Conservation (phyloP, 2,797 vertebrate genomes). For the Monodelphis domestica region DNA sequence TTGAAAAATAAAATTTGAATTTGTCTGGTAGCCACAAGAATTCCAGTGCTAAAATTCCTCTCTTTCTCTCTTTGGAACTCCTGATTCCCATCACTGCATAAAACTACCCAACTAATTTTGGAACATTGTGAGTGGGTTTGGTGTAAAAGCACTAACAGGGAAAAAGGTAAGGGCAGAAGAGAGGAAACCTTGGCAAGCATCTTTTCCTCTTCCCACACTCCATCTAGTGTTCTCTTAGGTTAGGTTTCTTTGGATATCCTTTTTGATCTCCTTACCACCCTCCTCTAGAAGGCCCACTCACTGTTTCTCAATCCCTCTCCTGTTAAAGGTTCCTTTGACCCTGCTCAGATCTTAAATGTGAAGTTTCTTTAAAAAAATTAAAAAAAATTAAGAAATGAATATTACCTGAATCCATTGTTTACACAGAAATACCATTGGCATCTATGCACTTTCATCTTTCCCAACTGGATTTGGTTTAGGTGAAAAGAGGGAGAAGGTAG, state of each 20-base stretch:
- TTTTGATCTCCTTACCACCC: not conserved
- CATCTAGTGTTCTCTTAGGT: not conserved
- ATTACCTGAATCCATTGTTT: not conserved
- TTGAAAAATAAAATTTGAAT: not conserved
- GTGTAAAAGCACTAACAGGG: no score
- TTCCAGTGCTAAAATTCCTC: not conserved
- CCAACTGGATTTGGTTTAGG: not conserved
- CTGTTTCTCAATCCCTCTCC: not conserved
- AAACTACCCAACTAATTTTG: not conserved
- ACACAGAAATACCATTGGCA: not conserved
- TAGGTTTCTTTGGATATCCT: not conserved
- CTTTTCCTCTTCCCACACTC: fast-evolving
- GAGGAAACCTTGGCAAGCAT: not conserved
- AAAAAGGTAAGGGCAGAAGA: not conserved
- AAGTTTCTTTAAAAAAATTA: not conserved
- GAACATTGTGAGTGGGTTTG: not conserved
- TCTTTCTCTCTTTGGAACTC: not conserved
- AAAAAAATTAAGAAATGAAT: not conserved
- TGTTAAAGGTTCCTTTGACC: not conserved
- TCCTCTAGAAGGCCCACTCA: not conserved
- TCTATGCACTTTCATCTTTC: not conserved
- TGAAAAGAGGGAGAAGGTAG: not conserved
- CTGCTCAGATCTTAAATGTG: not conserved
- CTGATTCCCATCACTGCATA: not conserved
- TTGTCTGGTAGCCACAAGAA: not conserved